Evolutionary conservation across 2,797 vertebrate species (phyloP), one percentile per base, ranked within the genome.

Genomic region (Macroramphosus scolopax): DNA sequence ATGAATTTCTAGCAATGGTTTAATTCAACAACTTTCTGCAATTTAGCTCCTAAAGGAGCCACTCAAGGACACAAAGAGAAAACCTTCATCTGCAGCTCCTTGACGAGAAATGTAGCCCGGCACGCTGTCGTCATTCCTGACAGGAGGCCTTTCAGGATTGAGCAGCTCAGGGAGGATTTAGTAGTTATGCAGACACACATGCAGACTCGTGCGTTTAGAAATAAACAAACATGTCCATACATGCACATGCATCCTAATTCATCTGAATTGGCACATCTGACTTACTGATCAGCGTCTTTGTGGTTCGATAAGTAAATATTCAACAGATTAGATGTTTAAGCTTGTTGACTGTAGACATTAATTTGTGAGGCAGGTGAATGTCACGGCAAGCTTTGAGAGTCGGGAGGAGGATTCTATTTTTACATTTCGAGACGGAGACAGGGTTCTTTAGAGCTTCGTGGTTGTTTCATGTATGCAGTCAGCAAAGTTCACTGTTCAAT

Each of bases 1-100:
- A 85, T 87, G 81, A 86, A 87, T 87, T 89, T 81, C 74, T 57
- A 76, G 77, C 72, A 76, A 85, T 32, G 69, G 70, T 89, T 89
- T 87, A 83, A 89, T 89, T 89, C 82, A 83, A 80, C 72, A 77
- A 87, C 82, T 89, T 91, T 83, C 87, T 81, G 86, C 81, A 86
- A 89, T 89, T 89, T 88, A 77, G 77, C 73, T 79, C 53, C 74
- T 80, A 81, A 83, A 88, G 77, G 78, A 87, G 81, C 74, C 65
- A 83, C 85, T 86, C 75, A 76, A 77, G 76, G 82, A 80, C 69
- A 78, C 72, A 85, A 77, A 74, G 58, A 77, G 56, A 68, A 75
- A 78, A 77, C 59, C 68, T 80, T 61, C 72, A 57, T 72, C 75
- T 66, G 65, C 63, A 60, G 74, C 75, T 77, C 65, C 63, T 80